These are phyloP conservation scores for Rattus norvegicus DNA, from an alignment of 2,113 vertebrate genomes.

Conservation along the genomic window GRCr8 NC_086022.1:184303001-184303500, in stretches of 20 bases:
- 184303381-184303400: background rate
- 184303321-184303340: background rate
- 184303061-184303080: background rate
- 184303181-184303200: background rate
- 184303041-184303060: background rate
- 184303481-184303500: background rate
- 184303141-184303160: background rate
- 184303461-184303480: background rate
- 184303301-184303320: background rate
- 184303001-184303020: background rate
- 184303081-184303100: background rate
- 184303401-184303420: background rate
- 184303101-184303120: background rate
- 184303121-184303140: background rate
- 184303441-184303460: background rate
- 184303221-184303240: background rate
- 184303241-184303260: background rate
- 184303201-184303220: background rate
- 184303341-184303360: background rate
- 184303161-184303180: background rate
- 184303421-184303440: background rate
- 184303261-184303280: background rate
- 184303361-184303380: background rate
- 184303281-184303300: background rate
- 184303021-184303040: background rate